phyloP scores from a whole-genome alignment of 1,140 invertebrate species.

The Trigoniulus corallinus region DNA sequence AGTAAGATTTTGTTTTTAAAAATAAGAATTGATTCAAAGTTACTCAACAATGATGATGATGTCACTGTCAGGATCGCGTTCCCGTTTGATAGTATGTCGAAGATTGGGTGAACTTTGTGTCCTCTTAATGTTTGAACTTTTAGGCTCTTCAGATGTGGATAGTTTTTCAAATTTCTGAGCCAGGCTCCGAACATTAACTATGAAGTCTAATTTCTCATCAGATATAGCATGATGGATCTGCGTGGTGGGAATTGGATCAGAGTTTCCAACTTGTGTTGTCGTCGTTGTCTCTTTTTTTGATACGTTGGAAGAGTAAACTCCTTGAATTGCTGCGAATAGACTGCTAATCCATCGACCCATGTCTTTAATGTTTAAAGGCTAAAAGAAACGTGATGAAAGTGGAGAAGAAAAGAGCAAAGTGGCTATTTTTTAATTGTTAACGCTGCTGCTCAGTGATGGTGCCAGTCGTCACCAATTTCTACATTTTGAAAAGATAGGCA shows the following conservation, averaged over 20 bases:
- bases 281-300: background rate
- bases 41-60: too few relatives aligned
- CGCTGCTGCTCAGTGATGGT: too few relatives aligned
- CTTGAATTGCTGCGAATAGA: conserved; percentile 3
- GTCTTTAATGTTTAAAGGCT: background rate
- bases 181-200: background rate
- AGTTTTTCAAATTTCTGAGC: background rate
- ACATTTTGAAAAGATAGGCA: too few relatives aligned
- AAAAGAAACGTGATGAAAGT: background rate
- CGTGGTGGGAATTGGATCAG: background rate
- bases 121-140: background rate
- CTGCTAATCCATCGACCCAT: conserved; percentile 4
- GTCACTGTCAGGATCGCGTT: too few relatives aligned
- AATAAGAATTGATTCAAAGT: too few relatives aligned
- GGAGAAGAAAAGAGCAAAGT: background rate
- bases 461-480: too few relatives aligned
- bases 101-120: too few relatives aligned
- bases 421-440: too few relatives aligned
- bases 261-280: background rate
- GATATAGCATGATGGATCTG: too few relatives aligned
- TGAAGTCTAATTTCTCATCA: too few relatives aligned
- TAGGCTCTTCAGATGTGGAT: background rate
- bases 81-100: too few relatives aligned
- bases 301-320: background rate
- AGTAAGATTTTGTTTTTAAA: too few relatives aligned